Evolutionary conservation across 2,888 invertebrate species (phyloP).

Genomic region (Orgyia antiqua): DNA sequence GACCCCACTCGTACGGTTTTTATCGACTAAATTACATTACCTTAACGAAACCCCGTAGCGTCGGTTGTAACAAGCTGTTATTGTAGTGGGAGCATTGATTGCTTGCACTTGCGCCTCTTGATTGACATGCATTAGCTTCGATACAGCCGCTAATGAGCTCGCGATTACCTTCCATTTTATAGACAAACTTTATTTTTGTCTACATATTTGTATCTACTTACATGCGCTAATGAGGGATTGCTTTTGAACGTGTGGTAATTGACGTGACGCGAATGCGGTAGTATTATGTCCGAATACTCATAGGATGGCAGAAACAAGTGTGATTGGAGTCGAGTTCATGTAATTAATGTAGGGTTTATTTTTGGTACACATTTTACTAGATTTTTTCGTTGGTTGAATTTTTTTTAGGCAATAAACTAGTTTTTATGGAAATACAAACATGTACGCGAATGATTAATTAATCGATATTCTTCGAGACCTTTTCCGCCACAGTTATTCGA

Average conservation of each 20-base stretch:
- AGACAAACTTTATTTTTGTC: conserved; percentile 42
- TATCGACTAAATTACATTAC: conserved; percentile 59
- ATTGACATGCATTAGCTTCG: conserved; percentile 63
- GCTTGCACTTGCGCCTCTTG: conserved; percentile 42
- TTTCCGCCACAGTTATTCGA: no score
- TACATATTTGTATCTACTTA: conserved; percentile 32
- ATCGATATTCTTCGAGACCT: no score
- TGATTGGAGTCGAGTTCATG: no score
- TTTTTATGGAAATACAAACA: no score
- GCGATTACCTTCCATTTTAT: conserved; percentile 51
- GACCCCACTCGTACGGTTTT: conserved; percentile 46
- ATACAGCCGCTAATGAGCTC: conserved; percentile 54
- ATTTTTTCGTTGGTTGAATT: no score
- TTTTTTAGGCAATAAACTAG: no score
- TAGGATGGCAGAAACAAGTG: no score
- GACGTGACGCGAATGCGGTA: conserved; percentile 22
- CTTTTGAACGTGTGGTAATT: conserved; percentile 33
- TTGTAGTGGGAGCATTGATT: conserved; percentile 50
- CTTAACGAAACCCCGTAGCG: conserved; percentile 55
- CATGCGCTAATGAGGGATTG: conserved; percentile 40
- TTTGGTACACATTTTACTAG: no score
- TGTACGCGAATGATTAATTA: no score
- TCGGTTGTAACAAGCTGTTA: conserved; percentile 58
- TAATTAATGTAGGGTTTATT: no score
- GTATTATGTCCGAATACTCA: no score